Conservation (phyloP, 2,797 vertebrate genomes). For the Bradypodion ventrale region DNA sequence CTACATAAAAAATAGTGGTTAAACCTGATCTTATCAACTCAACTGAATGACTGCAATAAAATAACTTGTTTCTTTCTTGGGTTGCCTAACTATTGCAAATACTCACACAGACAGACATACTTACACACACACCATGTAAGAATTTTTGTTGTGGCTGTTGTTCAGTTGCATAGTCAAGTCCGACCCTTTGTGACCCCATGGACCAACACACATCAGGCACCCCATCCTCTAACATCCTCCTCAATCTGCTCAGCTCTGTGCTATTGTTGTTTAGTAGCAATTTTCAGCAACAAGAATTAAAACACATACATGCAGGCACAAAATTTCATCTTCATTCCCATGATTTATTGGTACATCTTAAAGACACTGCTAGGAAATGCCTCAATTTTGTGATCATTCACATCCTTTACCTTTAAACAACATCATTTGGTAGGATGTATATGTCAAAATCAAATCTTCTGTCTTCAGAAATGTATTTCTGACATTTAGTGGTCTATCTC, state of each 20-base stretch:
- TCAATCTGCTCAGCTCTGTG: no score
- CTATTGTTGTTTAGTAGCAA: no score
- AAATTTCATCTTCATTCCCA: not conserved
- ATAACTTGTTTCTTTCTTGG: not conserved
- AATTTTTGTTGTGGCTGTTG: not conserved
- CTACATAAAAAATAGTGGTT: not conserved
- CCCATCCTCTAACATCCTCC: no score
- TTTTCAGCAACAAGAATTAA: not conserved
- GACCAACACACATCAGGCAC: no score
- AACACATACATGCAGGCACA: not conserved
- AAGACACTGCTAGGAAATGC: not conserved
- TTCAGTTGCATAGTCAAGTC: no score
- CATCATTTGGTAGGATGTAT: not conserved
- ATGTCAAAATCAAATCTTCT: not conserved
- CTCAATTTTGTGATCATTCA: not conserved
- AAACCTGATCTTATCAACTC: no score
- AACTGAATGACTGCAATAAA: not conserved
- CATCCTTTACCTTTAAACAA: not conserved
- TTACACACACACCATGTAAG: not conserved
- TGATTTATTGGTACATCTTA: not conserved
- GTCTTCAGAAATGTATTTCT: not conserved
- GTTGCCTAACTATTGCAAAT: not conserved
- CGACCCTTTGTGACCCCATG: no score
- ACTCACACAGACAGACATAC: not conserved
- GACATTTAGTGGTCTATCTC: not conserved